phyloP scores from a whole-genome alignment of 2,113 vertebrate species.

The Terrapene triunguis region DNA sequence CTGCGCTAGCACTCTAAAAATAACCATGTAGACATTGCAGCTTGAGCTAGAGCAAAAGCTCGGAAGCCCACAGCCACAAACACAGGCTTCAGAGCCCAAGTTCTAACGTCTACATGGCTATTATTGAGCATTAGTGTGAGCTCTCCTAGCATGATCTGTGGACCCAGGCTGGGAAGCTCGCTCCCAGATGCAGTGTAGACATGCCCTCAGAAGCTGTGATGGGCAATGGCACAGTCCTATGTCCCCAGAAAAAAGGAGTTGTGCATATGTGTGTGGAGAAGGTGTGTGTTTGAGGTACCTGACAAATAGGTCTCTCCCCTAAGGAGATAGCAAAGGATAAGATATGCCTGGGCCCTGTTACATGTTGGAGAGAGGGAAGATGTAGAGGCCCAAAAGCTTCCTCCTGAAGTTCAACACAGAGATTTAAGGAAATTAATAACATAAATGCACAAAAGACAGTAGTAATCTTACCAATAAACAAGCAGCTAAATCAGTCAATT shows the following conservation, averaged over 20 bases:
- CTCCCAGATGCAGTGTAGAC: background rate
- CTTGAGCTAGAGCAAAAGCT: background rate
- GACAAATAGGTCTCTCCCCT: background rate
- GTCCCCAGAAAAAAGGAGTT: background rate
- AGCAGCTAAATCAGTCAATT: background rate
- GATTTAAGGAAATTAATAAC: background rate
- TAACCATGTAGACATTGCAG: background rate
- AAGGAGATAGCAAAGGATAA: background rate
- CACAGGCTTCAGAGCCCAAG: background rate
- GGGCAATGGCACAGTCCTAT: background rate
- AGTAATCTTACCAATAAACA: background rate
- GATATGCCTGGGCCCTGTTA: background rate
- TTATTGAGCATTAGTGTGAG: background rate
- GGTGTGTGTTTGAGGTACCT: background rate
- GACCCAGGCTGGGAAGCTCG: background rate
- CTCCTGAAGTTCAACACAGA: background rate
- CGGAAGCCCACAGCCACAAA: background rate
- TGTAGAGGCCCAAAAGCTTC: background rate
- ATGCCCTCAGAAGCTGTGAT: background rate
- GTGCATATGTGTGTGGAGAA: rapidly evolving
- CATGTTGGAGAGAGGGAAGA: background rate
- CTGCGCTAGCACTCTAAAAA: background rate
- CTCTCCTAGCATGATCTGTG: background rate
- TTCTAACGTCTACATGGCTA: background rate
- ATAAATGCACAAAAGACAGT: background rate